phyloP scores from a whole-genome alignment of 2,888 invertebrate species.

The Ctena decussata region DNA sequence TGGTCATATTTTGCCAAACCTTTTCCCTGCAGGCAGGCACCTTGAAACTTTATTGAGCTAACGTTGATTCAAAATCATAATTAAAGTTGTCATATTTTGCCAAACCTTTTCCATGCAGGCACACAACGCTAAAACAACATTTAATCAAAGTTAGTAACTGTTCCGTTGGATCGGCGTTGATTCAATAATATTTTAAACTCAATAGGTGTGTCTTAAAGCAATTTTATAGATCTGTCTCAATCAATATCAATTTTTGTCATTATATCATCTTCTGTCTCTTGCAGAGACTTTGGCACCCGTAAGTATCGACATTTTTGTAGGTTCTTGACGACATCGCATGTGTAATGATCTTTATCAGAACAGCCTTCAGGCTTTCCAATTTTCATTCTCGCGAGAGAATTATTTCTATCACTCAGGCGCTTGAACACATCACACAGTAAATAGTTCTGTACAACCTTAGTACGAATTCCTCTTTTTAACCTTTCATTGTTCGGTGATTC shows the following conservation, averaged over 20 bases:
- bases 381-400: background rate
- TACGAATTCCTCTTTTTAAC: background rate
- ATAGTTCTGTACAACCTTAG: background rate
- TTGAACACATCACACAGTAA: conserved; percentile 8
- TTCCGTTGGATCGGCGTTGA: no score
- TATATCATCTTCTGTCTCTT: background rate
- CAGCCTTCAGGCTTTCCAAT: background rate
- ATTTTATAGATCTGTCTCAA: no score
- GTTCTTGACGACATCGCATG: background rate
- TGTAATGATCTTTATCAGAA: background rate
- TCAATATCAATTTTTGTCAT: background rate
- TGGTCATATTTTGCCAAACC: no score
- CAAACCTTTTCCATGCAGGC: no score
- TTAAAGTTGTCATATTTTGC: no score
- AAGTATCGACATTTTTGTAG: background rate
- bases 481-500: background rate
- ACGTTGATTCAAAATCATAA: no score
- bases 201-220: no score
- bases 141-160: no score
- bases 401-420: conserved; percentile 5
- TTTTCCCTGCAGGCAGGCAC: no score
- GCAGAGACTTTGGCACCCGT: background rate
- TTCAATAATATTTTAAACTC: no score
- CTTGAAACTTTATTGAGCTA: no score
- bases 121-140: no score